A percentile compares a stretch with the other conserved stretches of the same genome.
These are phyloP conservation scores for Tineola bisselliella DNA, from an alignment of 2,888 invertebrate species.

Conservation along the genomic window DNA sequence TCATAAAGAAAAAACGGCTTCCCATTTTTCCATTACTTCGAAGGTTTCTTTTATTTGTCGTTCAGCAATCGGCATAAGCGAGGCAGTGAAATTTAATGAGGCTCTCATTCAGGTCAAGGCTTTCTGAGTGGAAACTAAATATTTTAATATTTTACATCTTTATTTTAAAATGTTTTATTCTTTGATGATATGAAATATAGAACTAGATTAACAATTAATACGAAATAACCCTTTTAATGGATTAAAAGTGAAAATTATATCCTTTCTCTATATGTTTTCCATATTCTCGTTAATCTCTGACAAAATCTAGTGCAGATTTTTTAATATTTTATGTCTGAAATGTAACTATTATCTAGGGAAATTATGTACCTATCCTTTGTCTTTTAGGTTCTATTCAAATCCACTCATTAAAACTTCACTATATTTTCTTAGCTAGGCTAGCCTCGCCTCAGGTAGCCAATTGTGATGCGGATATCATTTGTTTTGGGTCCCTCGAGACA, in stretches of 20 bases:
- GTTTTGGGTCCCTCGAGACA: neutral
- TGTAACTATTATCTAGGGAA: constrained; percentile 36
- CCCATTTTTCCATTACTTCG: constrained; percentile 31
- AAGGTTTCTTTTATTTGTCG: constrained; percentile 48
- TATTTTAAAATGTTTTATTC: too few species aligned
- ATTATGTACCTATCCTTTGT: constrained; percentile 24
- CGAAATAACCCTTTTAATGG: neutral
- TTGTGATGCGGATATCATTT: neutral
- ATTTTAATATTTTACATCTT: neutral
- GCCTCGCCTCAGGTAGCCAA: neutral
- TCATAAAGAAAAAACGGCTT: constrained; percentile 34
- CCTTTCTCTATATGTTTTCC: neutral
- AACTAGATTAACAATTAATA: too few species aligned
- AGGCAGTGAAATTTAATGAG: constrained; percentile 51
- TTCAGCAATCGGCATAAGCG: constrained; percentile 46
- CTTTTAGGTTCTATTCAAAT: constrained; percentile 7
- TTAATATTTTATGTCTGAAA: constrained; percentile 43
- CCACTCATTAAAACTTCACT: neutral
- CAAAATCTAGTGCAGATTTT: constrained; percentile 13
- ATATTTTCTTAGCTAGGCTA: neutral
- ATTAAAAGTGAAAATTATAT: neutral
- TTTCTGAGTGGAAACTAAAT: constrained; percentile 1
- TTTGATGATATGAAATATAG: too few species aligned
- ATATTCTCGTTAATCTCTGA: neutral
- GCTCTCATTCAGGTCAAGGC: constrained; percentile 48